These are phyloP conservation scores for Prinia subflava DNA, from an alignment of 2,113 vertebrate species.

Conservation along the genomic window DNA sequence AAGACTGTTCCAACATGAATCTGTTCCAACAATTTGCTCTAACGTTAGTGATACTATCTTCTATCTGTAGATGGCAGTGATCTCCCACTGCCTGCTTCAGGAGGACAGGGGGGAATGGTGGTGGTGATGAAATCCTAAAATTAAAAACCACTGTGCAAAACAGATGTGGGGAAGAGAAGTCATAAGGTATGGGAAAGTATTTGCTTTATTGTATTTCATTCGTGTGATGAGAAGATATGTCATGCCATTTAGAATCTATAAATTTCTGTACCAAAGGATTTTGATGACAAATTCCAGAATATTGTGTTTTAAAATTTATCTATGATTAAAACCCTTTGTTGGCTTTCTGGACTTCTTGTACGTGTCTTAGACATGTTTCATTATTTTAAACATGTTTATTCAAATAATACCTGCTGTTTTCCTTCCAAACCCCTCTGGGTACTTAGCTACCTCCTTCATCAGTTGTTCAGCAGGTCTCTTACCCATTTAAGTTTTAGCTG, in stretches of 20 bases:
- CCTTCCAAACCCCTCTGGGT: background rate
- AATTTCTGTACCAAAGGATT: background rate
- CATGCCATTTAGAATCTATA: background rate
- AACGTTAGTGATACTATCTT: slow-evolving; percentile 21
- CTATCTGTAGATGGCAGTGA: slow-evolving; percentile 65
- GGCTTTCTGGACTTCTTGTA: background rate
- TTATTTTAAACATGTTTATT: background rate
- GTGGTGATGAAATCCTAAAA: background rate
- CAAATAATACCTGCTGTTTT: background rate
- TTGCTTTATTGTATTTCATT: background rate
- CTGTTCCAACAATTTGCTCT: background rate
- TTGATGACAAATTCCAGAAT: background rate
- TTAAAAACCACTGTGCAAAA: slow-evolving; percentile 8
- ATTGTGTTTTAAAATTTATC: background rate
- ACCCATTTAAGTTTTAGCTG: background rate
- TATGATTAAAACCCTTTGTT: background rate
- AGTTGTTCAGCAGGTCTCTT: background rate
- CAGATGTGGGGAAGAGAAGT: background rate
- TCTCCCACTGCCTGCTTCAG: slow-evolving; percentile 16
- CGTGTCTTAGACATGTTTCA: background rate
- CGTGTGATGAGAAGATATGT: background rate
- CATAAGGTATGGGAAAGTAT: background rate
- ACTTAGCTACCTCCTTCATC: background rate
- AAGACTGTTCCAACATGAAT: background rate
- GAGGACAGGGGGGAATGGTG: background rate